phyloP scores from a whole-genome alignment of 2,797 vertebrate species.

The Sebastes kiyomatsui region DNA sequence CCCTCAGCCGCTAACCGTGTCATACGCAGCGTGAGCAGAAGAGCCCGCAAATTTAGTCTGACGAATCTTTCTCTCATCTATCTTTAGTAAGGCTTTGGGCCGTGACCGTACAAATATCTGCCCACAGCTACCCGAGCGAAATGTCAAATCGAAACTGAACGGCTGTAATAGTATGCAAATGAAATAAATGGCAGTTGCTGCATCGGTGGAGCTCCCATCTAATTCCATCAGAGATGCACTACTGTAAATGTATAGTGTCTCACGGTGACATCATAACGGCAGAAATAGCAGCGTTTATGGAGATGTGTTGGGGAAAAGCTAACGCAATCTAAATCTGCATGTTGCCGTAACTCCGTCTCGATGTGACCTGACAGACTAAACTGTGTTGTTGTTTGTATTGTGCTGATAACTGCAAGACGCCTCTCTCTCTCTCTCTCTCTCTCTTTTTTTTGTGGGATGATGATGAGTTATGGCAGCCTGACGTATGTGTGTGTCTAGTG shows the following conservation, averaged over 20 bases:
- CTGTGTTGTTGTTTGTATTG: conserved; percentile 52
- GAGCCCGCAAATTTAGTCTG: conserved; percentile 57
- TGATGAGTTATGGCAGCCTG: conserved; percentile 71
- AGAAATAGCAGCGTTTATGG: background rate
- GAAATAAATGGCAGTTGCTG: conserved; percentile 50
- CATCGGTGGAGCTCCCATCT: conserved; percentile 18
- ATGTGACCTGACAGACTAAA: conserved; percentile 49
- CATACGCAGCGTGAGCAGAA: conserved; percentile 27
- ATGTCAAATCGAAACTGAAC: conserved; percentile 66
- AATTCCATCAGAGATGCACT: background rate
- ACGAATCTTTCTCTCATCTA: conserved; percentile 60
- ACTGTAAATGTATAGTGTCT: background rate
- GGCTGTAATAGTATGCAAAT: conserved; percentile 56
- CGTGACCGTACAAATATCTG: conserved; percentile 38
- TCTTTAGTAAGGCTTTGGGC: conserved; percentile 71
- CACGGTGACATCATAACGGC: background rate
- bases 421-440: background rate
- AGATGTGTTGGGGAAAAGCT: background rate
- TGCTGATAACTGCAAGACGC: conserved; percentile 55
- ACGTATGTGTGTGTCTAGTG: conserved; percentile 41
- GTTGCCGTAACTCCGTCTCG: background rate
- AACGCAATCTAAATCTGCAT: background rate
- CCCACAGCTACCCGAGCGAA: conserved; percentile 59
- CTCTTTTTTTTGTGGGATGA: conserved; percentile 37
- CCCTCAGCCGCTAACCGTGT: conserved; percentile 50